Conservation (phyloP, 2,888 invertebrate genomes). For the Mycogona germanica region DNA sequence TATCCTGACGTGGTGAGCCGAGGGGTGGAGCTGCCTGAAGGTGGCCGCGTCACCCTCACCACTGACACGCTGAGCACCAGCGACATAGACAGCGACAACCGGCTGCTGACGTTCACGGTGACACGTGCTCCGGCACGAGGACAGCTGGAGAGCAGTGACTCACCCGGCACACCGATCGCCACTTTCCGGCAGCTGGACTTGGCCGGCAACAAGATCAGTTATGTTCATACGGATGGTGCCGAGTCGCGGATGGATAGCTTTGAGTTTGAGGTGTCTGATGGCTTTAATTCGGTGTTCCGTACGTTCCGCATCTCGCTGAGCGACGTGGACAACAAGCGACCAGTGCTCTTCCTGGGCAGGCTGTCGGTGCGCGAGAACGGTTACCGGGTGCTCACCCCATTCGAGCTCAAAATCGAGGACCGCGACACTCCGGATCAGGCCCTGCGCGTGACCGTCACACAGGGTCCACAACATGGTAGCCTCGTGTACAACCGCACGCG, state of each 20-base stretch:
- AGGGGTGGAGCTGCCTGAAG: slow-evolving; percentile 33
- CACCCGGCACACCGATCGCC: slow-evolving; percentile 29
- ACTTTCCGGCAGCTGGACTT: slow-evolving; percentile 33
- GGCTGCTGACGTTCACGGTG: slow-evolving; percentile 30
- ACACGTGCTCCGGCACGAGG: slow-evolving; percentile 33
- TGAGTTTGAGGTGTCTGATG: slow-evolving; percentile 35
- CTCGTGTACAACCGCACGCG: slow-evolving; percentile 28
- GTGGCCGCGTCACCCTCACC: slow-evolving; percentile 31
- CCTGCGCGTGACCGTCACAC: slow-evolving; percentile 30
- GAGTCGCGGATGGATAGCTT: slow-evolving; percentile 35
- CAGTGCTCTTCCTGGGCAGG: slow-evolving; percentile 31
- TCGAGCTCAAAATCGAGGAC: slow-evolving; percentile 33
- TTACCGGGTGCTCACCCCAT: slow-evolving; percentile 32
- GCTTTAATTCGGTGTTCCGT: slow-evolving; percentile 29
- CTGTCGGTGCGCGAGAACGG: slow-evolving; percentile 33
- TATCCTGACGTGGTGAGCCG: slow-evolving; percentile 32
- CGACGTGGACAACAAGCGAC: slow-evolving; percentile 34
- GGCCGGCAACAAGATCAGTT: slow-evolving; percentile 33
- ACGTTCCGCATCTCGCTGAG: slow-evolving; percentile 33
- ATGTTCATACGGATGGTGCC: slow-evolving; percentile 31
- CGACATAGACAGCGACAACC: slow-evolving; percentile 32
- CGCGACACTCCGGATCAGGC: slow-evolving; percentile 29
- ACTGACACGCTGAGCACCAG: slow-evolving; percentile 32
- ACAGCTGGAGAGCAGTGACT: slow-evolving; percentile 30
- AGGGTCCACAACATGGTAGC: slow-evolving; percentile 32